Evolutionary conservation across 2,797 vertebrate genomes (phyloP).

Genomic region (Argya squamiceps): DNA sequence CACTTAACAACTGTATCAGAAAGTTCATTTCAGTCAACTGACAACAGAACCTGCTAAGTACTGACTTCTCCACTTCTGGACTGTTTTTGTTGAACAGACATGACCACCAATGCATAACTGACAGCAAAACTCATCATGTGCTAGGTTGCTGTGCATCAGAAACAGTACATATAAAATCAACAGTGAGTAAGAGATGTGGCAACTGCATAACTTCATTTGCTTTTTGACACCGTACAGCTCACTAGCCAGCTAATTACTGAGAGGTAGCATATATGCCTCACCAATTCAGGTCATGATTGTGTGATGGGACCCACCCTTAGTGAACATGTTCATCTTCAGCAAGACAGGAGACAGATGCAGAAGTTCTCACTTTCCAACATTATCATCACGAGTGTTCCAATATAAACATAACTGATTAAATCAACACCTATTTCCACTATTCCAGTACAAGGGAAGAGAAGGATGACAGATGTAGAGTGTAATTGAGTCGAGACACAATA

Average conservation of each 20-base stretch:
- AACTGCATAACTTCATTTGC: constrained; percentile 5
- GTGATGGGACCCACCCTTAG: not conserved
- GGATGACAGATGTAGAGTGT: not conserved
- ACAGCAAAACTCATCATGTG: constrained; percentile 16
- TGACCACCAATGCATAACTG: not conserved
- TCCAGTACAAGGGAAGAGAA: not conserved
- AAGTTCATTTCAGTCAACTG: not conserved
- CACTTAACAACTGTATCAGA: not conserved
- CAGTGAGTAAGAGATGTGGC: not conserved
- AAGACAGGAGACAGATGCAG: not conserved
- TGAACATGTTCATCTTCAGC: not conserved
- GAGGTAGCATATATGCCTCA: constrained; percentile 60
- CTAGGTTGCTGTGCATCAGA: constrained; percentile 19
- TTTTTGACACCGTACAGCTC: constrained; percentile 6
- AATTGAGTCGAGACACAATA: not conserved
- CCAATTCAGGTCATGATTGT: constrained; percentile 6
- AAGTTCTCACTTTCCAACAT: not conserved
- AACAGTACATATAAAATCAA: constrained; percentile 18
- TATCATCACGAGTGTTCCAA: constrained; percentile 2
- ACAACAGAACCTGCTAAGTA: not conserved
- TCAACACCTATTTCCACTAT: constrained; percentile 15
- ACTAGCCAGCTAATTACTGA: not conserved
- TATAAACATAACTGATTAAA: not conserved
- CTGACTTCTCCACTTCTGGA: not conserved
- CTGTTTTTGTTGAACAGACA: not conserved